phyloP scores from a whole-genome alignment of 2,888 invertebrate genomes.

The Pollenia angustigena region DNA sequence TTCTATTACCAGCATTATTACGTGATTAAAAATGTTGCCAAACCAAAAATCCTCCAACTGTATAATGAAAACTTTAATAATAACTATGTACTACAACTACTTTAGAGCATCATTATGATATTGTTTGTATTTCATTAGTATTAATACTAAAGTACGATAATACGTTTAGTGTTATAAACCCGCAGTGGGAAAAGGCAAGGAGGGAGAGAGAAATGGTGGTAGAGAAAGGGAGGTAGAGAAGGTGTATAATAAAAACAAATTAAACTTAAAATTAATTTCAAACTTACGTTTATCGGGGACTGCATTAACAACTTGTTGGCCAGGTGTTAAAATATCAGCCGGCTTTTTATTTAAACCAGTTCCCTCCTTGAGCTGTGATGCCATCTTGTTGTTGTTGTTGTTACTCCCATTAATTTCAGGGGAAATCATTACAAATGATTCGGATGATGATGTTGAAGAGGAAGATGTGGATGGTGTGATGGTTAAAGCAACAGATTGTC shows the following conservation, averaged over 20 bases:
- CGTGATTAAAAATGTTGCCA: conserved; percentile 39
- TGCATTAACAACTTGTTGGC: conserved; percentile 64
- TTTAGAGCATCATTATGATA: conserved; percentile 21
- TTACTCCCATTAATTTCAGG: conserved; percentile 23
- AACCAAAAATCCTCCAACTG: not conserved
- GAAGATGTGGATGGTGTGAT: not conserved
- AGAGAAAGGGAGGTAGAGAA: too few relatives aligned
- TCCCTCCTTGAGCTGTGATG: not conserved
- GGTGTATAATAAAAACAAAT: not conserved
- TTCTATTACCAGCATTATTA: conserved; percentile 11
- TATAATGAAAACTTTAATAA: not conserved
- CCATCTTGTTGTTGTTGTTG: not conserved
- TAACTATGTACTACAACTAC: conserved; percentile 37
- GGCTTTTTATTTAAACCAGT: not conserved
- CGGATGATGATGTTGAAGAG: not conserved
- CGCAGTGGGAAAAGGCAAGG: not conserved
- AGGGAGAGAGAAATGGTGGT: not conserved
- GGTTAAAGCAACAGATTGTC: conserved; percentile 58
- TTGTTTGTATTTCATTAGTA: conserved; percentile 45
- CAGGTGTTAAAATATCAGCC: conserved; percentile 48
- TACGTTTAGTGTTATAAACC: not conserved
- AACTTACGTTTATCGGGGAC: conserved; percentile 67
- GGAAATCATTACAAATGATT: conserved; percentile 45
- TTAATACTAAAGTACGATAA: conserved; percentile 7
- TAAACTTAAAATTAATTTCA: conserved; percentile 38